Base-by-base conservation (phyloP, 2,113 vertebrate genomes). In the Aptenodytes patagonicus region DNA sequence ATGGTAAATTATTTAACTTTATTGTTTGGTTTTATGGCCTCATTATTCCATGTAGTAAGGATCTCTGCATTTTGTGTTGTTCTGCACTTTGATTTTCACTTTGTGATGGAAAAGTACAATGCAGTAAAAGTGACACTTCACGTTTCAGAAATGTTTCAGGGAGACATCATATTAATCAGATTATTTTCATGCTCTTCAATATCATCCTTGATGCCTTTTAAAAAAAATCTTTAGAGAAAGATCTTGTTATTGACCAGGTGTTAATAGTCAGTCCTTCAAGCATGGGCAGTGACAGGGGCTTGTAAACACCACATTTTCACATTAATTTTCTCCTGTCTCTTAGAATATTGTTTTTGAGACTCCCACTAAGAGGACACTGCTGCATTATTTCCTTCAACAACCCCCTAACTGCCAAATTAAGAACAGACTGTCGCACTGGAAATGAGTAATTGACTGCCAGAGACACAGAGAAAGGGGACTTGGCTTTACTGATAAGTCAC, bases 1-100 rank as follows among this genome's bases (percentile, higher is more conserved):
- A 98, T 98, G 98, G 98, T 98, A 98, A 98, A 98, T 98, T 98
- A 98, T 98, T 98, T 98, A 98, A 98, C 97, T 98, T 98, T 98
- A 97, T 97, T 96, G 97, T 98, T 97, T 89, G 95, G 87, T 97
- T 98, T 98, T 98, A 98, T 97, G 96, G 97, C 97, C 95, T 97
- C 97, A 88, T 98, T 97, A 98, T 97, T 98, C 97, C 71, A 18
- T 71, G 95, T 89, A 80, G 92, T 70, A 85, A 85, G 97, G 97
- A 96, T 94, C 96, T 97, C 97, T 95, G 94, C 93, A 19, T 97
- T 97, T 97, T 32, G 93, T 93, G 96, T 90, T 97, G 97, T 97
- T 98, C 95, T 92, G 98, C 97, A 92, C 95, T 98, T 98, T 58
- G 94, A 95, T 97, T 98, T 98, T 97, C 93, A 90, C 96, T 98